Evolutionary conservation across 2,888 invertebrate genomes (phyloP).

Genomic region (Endotricha flammealis): DNA sequence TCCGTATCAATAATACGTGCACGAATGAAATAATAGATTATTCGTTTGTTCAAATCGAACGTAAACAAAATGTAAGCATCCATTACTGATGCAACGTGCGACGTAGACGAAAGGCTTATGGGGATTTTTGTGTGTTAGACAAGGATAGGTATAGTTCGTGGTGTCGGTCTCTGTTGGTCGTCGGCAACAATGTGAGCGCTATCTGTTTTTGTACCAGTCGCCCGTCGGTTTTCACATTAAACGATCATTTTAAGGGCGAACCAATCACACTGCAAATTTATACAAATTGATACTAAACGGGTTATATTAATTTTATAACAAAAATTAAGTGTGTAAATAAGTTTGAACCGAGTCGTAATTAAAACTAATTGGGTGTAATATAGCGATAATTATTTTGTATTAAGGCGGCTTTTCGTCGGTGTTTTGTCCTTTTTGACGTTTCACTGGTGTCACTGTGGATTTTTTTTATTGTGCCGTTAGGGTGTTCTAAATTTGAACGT

Average conservation of each 20-base stretch:
- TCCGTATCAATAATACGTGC: slow-evolving; percentile 75
- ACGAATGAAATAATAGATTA: slow-evolving; percentile 79
- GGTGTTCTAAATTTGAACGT: slow-evolving; percentile 19
- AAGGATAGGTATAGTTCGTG: slow-evolving; percentile 39
- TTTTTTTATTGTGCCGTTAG: slow-evolving; percentile 25
- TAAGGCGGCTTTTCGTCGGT: slow-evolving; percentile 59
- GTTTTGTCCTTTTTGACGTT: slow-evolving; percentile 57
- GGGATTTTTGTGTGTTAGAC: slow-evolving; percentile 27
- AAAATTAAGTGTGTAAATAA: slow-evolving; percentile 79
- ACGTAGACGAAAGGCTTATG: slow-evolving; percentile 29
- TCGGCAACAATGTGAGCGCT: slow-evolving; percentile 44
- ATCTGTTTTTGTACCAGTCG: slow-evolving; percentile 74
- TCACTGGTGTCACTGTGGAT: slow-evolving; percentile 34
- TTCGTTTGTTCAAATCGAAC: slow-evolving; percentile 76
- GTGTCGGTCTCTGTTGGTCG: slow-evolving; percentile 17
- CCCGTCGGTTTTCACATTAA: slow-evolving; percentile 71
- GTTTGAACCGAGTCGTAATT: slow-evolving; percentile 72
- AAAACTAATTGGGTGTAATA: slow-evolving; percentile 76
- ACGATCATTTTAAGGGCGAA: slow-evolving; percentile 75
- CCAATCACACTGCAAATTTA: slow-evolving; percentile 77
- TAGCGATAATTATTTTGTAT: slow-evolving; percentile 72
- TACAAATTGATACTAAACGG: slow-evolving; percentile 79
- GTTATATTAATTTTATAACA: slow-evolving; percentile 78
- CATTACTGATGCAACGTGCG: slow-evolving; percentile 60
- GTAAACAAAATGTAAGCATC: slow-evolving; percentile 76